phyloP scores from a whole-genome alignment of 2,888 invertebrate species.

The Oscheius onirici region DNA sequence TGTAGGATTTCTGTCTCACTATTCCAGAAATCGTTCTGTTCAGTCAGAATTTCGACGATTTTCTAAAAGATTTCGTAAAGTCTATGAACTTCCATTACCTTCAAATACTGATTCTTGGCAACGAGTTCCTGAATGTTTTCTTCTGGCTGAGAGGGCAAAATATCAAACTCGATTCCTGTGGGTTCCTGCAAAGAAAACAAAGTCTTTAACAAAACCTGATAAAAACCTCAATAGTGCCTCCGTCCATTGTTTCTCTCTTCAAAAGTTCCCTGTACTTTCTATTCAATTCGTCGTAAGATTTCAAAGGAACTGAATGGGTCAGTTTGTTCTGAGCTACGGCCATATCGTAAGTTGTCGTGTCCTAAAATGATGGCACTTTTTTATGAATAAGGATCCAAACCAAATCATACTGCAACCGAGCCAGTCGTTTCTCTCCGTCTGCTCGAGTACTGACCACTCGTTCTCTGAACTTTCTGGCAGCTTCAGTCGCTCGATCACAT shows the following conservation, averaged over 20 bases:
- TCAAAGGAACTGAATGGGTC: constrained; percentile 57
- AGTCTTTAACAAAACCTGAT: no score
- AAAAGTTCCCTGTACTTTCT: constrained; percentile 50
- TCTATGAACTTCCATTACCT: constrained; percentile 22
- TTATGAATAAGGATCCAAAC: not conserved
- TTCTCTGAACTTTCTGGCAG: constrained; percentile 10
- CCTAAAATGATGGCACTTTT: constrained; percentile 35
- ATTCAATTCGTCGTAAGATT: constrained; percentile 52
- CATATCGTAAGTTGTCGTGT: constrained; percentile 55
- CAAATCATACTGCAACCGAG: constrained; percentile 35
- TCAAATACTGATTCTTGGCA: constrained; percentile 41
- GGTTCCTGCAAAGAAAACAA: constrained; percentile 9
- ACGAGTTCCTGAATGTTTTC: constrained; percentile 35
- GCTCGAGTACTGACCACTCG: not conserved
- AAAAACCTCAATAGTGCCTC: constrained; percentile 22
- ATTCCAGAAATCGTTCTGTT: constrained; percentile 61
- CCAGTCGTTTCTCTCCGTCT: constrained; percentile 5
- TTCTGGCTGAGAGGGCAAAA: not conserved
- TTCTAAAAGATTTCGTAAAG: constrained; percentile 38
- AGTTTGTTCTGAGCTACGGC: constrained; percentile 62
- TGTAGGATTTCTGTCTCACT: constrained; percentile 53
- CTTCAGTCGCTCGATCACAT: constrained; percentile 15
- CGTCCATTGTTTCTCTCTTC: constrained; percentile 36
- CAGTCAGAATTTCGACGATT: constrained; percentile 53
- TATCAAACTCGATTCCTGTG: constrained; percentile 6